phyloP scores from a whole-genome alignment of 2,888 invertebrate genomes.

The Nipponacmea schrenckii region DNA sequence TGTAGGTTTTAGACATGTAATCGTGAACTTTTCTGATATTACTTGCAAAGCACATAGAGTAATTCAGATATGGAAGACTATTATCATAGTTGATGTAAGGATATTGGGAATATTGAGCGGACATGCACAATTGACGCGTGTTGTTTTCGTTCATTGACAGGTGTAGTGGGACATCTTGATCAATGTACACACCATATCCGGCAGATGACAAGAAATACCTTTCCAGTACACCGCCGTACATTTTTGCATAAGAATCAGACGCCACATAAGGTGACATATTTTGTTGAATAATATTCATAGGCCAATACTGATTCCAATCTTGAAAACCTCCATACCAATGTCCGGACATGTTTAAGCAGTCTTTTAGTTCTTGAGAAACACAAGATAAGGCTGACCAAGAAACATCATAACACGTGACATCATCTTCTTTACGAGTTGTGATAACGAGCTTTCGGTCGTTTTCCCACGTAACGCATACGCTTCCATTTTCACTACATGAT shows the following conservation, averaged over 20 bases:
- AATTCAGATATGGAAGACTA: slow-evolving; percentile 38
- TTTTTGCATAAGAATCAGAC: slow-evolving; percentile 45
- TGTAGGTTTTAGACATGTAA: slow-evolving; percentile 73
- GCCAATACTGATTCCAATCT: slow-evolving; percentile 83
- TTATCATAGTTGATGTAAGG: slow-evolving; percentile 44
- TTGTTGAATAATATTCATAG: slow-evolving; percentile 73
- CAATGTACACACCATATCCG: slow-evolving; percentile 77
- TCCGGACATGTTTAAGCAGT: slow-evolving; percentile 45
- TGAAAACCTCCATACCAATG: slow-evolving; percentile 89
- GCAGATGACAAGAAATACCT: slow-evolving; percentile 75
- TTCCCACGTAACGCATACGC: slow-evolving; percentile 13
- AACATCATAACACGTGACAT: slow-evolving; percentile 28
- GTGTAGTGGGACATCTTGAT: slow-evolving; percentile 79
- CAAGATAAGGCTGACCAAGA: slow-evolving; percentile 39
- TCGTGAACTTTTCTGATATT: slow-evolving; percentile 42
- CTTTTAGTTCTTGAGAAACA: slow-evolving; percentile 38
- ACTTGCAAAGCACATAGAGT: slow-evolving; percentile 44
- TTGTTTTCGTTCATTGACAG: slow-evolving; percentile 78
- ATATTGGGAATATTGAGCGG: slow-evolving; percentile 41
- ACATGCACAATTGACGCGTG: slow-evolving; percentile 42
- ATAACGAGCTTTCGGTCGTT: slow-evolving; percentile 14
- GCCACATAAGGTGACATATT: slow-evolving; percentile 49
- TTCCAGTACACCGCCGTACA: slow-evolving; percentile 68
- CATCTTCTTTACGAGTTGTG: not conserved
- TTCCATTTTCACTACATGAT: not conserved